Conservation (phyloP, 2,888 invertebrate species). For the Epinotia ramella region DNA sequence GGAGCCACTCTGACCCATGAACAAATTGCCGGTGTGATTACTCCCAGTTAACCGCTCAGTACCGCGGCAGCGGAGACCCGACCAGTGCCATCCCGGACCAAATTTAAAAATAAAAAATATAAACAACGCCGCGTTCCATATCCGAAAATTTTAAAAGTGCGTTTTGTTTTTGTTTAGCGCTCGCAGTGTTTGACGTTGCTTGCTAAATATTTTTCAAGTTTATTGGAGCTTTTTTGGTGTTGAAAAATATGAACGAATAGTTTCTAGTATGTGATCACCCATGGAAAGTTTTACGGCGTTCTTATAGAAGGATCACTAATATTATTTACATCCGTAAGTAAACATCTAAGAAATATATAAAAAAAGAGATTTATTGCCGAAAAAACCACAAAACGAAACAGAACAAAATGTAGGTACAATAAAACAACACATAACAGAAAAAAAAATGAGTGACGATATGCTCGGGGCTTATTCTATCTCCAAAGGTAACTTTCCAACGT, state of each 20-base stretch:
- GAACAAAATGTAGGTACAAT: too few species aligned
- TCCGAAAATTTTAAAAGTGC: constrained; percentile 48
- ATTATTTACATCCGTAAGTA: constrained; percentile 36
- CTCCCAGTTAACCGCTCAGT: constrained; percentile 74
- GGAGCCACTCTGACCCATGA: constrained; percentile 72
- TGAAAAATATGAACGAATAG: constrained; percentile 20
- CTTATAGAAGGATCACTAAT: constrained; percentile 12
- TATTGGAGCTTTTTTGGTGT: not conserved
- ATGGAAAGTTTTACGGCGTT: constrained; percentile 32
- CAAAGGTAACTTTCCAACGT: not conserved
- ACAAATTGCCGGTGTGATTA: constrained; percentile 81
- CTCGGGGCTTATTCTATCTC: not conserved
- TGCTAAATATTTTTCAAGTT: not conserved
- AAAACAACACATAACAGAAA: too few species aligned
- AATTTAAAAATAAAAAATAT: constrained; percentile 48
- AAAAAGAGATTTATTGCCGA: too few species aligned
- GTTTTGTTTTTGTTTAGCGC: constrained; percentile 48
- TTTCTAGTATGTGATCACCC: constrained; percentile 9
- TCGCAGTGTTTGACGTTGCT: not conserved
- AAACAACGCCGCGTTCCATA: constrained; percentile 45
- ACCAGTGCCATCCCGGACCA: constrained; percentile 60
- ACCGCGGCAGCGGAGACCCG: constrained; percentile 70
- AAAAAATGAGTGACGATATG: too few species aligned
- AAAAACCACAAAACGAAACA: too few species aligned
- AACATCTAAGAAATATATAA: not conserved